Evolutionary conservation across 2,888 invertebrate genomes (phyloP).

Genomic region (Hydraecia micacea): DNA sequence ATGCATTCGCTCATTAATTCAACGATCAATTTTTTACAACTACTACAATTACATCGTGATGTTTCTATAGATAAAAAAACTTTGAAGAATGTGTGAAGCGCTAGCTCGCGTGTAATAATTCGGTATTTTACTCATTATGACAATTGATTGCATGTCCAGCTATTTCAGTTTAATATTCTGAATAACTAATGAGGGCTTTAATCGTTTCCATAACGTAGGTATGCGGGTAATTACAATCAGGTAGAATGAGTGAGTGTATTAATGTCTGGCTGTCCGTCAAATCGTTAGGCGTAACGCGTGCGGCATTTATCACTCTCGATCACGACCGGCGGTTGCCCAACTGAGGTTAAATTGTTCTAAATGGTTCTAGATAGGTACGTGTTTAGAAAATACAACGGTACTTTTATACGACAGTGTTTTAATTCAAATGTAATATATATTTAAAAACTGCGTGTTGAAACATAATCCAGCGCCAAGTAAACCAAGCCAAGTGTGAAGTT

Average conservation of each 20-base stretch:
- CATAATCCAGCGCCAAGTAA: not conserved
- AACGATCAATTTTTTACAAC: constrained; percentile 68
- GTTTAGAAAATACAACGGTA: constrained; percentile 34
- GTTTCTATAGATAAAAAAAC: constrained; percentile 68
- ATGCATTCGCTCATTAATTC: constrained; percentile 66
- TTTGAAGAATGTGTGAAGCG: constrained; percentile 80
- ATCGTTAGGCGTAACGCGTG: constrained; percentile 72
- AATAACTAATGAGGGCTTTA: constrained; percentile 82
- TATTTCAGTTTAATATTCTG: constrained; percentile 84
- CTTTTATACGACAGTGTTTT: not conserved
- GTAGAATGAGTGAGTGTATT: constrained; percentile 75
- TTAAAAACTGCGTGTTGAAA: not conserved
- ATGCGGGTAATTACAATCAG: constrained; percentile 78
- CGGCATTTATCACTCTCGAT: constrained; percentile 76
- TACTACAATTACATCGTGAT: constrained; percentile 73
- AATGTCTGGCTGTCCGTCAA: constrained; percentile 77
- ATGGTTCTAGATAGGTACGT: constrained; percentile 47
- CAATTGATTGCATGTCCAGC: constrained; percentile 82
- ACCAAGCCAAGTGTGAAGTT: not conserved
- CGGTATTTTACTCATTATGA: constrained; percentile 83
- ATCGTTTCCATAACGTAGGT: constrained; percentile 83
- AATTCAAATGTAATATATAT: not conserved
- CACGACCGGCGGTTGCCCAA: constrained; percentile 67
- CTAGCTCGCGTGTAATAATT: constrained; percentile 84
- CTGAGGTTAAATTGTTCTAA: constrained; percentile 54